Conservation (phyloP, 1,140 invertebrate species). For the Tribolium castaneum region DNA sequence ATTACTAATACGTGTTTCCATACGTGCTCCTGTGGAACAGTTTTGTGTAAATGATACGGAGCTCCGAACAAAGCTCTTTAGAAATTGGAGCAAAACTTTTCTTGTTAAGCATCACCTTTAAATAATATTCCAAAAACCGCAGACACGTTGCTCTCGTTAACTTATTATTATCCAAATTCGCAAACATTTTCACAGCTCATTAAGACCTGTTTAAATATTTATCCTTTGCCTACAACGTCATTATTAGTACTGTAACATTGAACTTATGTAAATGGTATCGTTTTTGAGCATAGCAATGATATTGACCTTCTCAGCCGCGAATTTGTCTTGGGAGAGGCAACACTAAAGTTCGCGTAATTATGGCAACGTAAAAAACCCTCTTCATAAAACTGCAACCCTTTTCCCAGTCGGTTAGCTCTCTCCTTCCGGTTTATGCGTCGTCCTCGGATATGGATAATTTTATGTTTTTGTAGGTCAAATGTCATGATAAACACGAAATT, state of each 20-base stretch:
- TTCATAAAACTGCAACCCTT: conserved; percentile 5
- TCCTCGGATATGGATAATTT: conserved; percentile 28
- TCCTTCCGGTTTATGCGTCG: conserved; percentile 5
- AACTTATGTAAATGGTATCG: neutral
- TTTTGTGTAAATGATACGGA: neutral
- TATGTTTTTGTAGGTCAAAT: conserved; percentile 29
- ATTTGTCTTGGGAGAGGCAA: neutral
- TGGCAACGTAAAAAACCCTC: neutral
- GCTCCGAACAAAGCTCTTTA: neutral
- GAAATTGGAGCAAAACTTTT: neutral
- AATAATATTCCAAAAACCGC: no score
- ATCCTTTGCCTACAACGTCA: neutral
- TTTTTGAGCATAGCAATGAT: neutral
- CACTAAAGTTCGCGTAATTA: neutral
- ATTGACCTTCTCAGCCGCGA: conserved; percentile 1
- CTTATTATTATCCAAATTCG: no score
- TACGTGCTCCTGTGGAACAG: neutral
- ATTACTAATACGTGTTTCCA: neutral
- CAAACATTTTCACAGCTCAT: neutral
- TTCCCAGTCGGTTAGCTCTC: neutral
- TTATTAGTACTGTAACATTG: neutral
- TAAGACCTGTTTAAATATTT: neutral
- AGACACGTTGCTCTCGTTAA: no score
- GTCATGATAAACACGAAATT: conserved; percentile 28
- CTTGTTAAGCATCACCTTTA: neutral